phyloP scores from a whole-genome alignment of 1,140 invertebrate genomes.

The Drosophila nigrodunni region DNA sequence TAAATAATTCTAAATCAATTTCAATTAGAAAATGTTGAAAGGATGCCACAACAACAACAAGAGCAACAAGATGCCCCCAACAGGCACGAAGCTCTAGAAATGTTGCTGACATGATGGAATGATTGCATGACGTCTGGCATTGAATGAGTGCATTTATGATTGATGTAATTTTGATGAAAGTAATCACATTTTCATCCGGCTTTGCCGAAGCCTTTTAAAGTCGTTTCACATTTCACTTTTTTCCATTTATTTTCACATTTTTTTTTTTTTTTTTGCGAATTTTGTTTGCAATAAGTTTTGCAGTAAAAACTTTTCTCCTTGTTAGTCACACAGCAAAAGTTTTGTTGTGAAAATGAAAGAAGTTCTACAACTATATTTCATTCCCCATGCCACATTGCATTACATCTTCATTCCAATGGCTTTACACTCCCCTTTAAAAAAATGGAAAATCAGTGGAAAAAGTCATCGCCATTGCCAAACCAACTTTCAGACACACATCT shows the following conservation, averaged over 20 bases:
- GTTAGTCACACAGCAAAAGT: constrained; percentile 62
- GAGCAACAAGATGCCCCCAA: constrained; percentile 15
- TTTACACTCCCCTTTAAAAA: constrained; percentile 6
- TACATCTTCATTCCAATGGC: neutral
- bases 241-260: no score
- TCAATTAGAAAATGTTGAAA: constrained; percentile 77
- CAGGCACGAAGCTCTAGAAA: constrained; percentile 66
- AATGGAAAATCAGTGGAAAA: constrained; percentile 54
- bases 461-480: constrained; percentile 31
- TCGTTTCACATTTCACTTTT: constrained; percentile 65
- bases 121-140: constrained; percentile 40
- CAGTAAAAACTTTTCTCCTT: constrained; percentile 63
- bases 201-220: constrained; percentile 65
- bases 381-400: constrained; percentile 16
- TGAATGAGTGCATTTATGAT: constrained; percentile 79
- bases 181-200: constrained; percentile 64
- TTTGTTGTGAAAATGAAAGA: constrained; percentile 76
- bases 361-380: constrained; percentile 72
- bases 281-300: constrained; percentile 54
- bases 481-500: constrained; percentile 68
- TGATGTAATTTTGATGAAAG: constrained; percentile 81
- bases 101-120: constrained; percentile 66
- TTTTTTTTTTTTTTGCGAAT: constrained; percentile 40
- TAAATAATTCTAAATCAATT: constrained; percentile 77
- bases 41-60: constrained; percentile 54